Evolutionary conservation across 2,113 vertebrate species (phyloP).

Genomic region (Odontesthes bonariensis): DNA sequence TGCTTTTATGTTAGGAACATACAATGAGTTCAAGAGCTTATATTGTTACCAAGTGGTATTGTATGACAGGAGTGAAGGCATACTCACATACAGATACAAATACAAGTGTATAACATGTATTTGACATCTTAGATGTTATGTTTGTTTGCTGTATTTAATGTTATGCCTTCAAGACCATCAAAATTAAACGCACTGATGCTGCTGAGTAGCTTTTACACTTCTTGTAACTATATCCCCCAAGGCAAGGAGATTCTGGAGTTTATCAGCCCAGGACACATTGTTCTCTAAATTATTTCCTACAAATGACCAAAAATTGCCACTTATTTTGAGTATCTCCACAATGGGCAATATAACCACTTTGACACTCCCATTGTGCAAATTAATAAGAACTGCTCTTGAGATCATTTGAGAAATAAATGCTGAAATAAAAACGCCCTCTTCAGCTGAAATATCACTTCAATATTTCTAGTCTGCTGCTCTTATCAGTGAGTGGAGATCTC

Average conservation of each 20-base stretch:
- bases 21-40: neutral
- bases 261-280: neutral
- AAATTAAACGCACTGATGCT: neutral
- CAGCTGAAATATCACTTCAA: constrained; percentile 64
- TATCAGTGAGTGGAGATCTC: constrained; percentile 11
- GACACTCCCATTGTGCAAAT: constrained; percentile 43
- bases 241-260: constrained; percentile 4
- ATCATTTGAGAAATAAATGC: constrained; percentile 41
- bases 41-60: neutral
- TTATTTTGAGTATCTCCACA: constrained; percentile 22
- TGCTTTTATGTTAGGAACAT: neutral
- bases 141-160: neutral
- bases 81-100: neutral
- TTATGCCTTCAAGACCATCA: neutral
- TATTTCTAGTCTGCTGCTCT: constrained; percentile 46
- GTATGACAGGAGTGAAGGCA: neutral
- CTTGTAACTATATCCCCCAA: neutral
- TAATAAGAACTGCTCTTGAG: constrained; percentile 34
- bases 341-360: constrained; percentile 16
- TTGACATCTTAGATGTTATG: too few species aligned
- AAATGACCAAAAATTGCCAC: constrained; percentile 39
- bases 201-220: constrained; percentile 4
- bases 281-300: constrained; percentile 5
- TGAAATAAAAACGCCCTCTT: constrained; percentile 46
- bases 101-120: neutral